Evolutionary conservation across 2,888 invertebrate species (phyloP).

Genomic region (Ormyrus pomaceus): DNA sequence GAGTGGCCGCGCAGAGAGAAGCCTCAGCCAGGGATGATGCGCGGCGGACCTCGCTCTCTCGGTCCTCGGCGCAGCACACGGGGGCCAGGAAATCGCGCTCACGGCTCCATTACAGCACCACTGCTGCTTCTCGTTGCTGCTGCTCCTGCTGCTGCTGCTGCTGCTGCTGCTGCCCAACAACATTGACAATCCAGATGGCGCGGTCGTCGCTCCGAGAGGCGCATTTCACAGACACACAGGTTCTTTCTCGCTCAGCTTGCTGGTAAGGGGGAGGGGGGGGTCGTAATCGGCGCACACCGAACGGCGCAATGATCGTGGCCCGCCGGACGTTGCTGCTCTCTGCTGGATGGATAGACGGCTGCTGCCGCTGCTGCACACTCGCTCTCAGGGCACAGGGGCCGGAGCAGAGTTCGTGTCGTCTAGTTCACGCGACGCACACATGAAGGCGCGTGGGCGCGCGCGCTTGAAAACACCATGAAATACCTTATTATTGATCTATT

Average conservation of each 20-base stretch:
- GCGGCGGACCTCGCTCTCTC: slow-evolving; percentile 61
- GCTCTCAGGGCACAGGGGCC: slow-evolving; percentile 49
- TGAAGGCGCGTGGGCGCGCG: slow-evolving; percentile 47
- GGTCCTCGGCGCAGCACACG: slow-evolving; percentile 45
- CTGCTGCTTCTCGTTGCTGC: slow-evolving; percentile 60
- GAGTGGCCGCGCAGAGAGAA: slow-evolving; percentile 29
- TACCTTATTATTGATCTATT: slow-evolving; percentile 75
- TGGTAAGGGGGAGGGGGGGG: slow-evolving; percentile 61
- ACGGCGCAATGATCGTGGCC: slow-evolving; percentile 59
- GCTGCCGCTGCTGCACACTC: neutral
- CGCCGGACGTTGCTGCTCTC: slow-evolving; percentile 15
- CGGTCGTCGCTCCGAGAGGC: slow-evolving; percentile 75
- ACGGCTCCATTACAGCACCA: slow-evolving; percentile 72
- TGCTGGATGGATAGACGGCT: neutral
- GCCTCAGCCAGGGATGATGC: slow-evolving; percentile 11
- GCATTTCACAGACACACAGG: slow-evolving; percentile 72
- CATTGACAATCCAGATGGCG: slow-evolving; percentile 91
- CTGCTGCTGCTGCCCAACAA: slow-evolving; percentile 78
- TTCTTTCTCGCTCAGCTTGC: slow-evolving; percentile 54
- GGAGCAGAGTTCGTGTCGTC: slow-evolving; percentile 11
- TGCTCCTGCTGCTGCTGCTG: slow-evolving; percentile 59
- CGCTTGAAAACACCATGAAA: slow-evolving; percentile 69
- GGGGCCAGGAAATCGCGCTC: slow-evolving; percentile 70
- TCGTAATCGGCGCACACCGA: slow-evolving; percentile 60
- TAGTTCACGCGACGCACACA: slow-evolving; percentile 26